Base-by-base conservation (phyloP, 1,140 invertebrate genomes). In the Drosophila willistoni region DNA sequence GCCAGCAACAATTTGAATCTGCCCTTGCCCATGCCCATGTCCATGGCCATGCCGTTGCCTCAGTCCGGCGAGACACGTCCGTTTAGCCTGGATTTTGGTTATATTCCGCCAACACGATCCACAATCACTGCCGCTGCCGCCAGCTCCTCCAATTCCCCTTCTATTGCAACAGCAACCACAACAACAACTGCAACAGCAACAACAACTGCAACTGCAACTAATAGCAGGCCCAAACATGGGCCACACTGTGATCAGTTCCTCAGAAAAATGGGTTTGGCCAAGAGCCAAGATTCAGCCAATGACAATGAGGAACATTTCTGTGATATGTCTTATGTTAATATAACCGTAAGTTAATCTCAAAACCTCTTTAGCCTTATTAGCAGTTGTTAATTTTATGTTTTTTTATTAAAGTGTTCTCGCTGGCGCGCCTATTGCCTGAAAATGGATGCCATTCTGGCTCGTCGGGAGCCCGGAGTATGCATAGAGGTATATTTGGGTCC, bases 191-290 rank as follows among this genome's bases (percentile, higher is more conserved):
- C 73, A 64, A 51, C 66, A 66, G 62, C 29, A n/a, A 0, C 39
- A 47, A 1, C 63, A 54, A 6, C 44, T 41, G 62, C 60, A 68
- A 36, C 62, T 54, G n/a, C 44, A 29, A 51, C 17, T 22, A 65
- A n/a, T 33, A 66, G 17, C 22, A 41, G 81, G 80, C 72, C 91
- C 91, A 71, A 91, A 47, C 90, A 91, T 41, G 91, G 91, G 77
- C 91, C 91, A 79, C 91, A 92, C 81, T 92, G 91, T 91, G 91
- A 92, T 86, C 90, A 92, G 82, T 92, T 92, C 81, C 84, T 92
- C 73, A 90, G 77, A 47, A 92, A 92, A 79, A 83, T 92, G 81
- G 91, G 91, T 42, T 81, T 92, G 34, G 77, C 87, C 76, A 92
- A 92, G 77, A 84, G 84, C 64, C 86, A 91, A 39, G 68, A 62